These are phyloP conservation scores for Porites lobata DNA, from an alignment of 92 coral and sea anemone genomes.

Conservation along the genomic window DNA sequence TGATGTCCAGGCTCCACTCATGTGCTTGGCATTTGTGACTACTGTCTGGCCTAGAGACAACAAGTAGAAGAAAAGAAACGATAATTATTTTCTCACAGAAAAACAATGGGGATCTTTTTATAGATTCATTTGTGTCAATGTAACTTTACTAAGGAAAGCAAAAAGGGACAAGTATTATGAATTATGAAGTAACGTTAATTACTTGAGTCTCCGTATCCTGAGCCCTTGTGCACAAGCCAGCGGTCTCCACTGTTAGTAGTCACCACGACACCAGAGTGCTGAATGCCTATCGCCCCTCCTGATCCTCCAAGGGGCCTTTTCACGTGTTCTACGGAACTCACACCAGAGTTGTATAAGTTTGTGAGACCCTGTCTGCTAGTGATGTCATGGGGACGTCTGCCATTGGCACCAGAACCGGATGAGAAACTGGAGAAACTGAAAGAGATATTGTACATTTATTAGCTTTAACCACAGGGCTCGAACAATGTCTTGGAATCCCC, in stretches of 20 bases:
- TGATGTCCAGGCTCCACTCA: constrained; percentile 78
- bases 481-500: too few species aligned
- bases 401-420: constrained; percentile 5
- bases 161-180: background rate
- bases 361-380: constrained; percentile 69
- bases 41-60: constrained; percentile 63
- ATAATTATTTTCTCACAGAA: too few species aligned
- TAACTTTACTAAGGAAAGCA: background rate
- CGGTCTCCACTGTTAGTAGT: constrained; percentile 71
- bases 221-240: constrained; percentile 80
- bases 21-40: constrained; percentile 78
- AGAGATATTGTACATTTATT: too few species aligned
- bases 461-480: too few species aligned
- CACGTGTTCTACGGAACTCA: constrained; percentile 65
- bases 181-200: background rate
- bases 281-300: constrained; percentile 57
- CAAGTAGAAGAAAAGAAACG: background rate
- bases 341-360: constrained; percentile 75
- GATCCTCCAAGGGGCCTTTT: constrained; percentile 69
- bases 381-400: constrained; percentile 73
- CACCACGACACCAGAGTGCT: constrained; percentile 83
- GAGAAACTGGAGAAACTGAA: constrained; percentile 21
- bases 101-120: background rate
- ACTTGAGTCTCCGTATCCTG: constrained; percentile 67
- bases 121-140: constrained; percentile 7